Base-by-base conservation (phyloP, 2,797 vertebrate genomes). In the Meriones psammophilus region DNA sequence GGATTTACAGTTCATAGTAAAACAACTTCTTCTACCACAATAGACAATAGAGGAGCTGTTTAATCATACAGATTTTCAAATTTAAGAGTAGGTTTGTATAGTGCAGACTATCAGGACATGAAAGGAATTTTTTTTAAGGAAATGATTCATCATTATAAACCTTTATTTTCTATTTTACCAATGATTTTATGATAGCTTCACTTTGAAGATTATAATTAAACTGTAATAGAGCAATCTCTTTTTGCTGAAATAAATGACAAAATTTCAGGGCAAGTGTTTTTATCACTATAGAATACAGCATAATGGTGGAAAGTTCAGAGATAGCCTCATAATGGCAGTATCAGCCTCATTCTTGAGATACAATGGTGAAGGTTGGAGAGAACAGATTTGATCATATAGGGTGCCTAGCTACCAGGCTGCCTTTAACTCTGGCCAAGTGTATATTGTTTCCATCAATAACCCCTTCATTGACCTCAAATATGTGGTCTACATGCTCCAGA, bases 111-210 rank as follows among this genome's bases (percentile, higher is more conserved):
- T 36, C 56, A 91, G 8, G 22, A 68, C 14, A n/a, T 7, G 1
- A 3, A 42, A 18, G 15, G n/a, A 14, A 28, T 15, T 77, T 62
- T 77, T 62, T 39, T 28, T 80, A 50, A 50, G n/a, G 14, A 91
- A 91, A 54, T 77, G 71, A 64, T 58, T 46, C 64, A 77, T 85
- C 12, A 80, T 5, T 69, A 3, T 88, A 17, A 90, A 58, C 5
- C 50, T 6, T 68, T 96, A 18, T 80, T 91, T 92, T 58, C 91
- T 71, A 85, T 88, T 89, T 90, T 50, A 64, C 7, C 26, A 71
- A 69, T 8, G 3, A 80, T 36, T 76, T 96, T 88, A n/a, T 62
- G 36, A 78, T 0, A 39, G 22, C 12, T 68, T 56, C 81, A 50
- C 17, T 85, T 68, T 50, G 28, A n/a, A 81, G 62, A 42, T 33